Evolutionary conservation across 1,140 invertebrate genomes (phyloP), one percentile per base, ranked within the genome.

Genomic region (Zaprionus lachaisei): DNA sequence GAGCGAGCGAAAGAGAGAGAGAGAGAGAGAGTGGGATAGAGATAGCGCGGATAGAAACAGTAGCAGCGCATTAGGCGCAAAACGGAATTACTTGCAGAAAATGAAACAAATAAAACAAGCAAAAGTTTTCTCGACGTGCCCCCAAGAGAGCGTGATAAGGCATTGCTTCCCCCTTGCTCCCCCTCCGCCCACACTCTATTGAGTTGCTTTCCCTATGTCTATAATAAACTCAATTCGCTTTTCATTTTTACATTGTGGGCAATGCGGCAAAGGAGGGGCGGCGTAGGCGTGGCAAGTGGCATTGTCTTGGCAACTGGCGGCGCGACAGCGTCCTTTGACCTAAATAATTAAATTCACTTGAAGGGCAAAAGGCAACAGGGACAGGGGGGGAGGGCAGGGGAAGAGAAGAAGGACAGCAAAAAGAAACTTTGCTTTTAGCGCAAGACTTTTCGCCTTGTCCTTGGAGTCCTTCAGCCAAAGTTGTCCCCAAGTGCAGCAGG

Each of bases 271-370:
- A 7, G 26, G 6, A 28, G 67, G 4, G 54, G 51, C 22, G 62
- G 64, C 12, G 44, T 20, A 54, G 55, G 69, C 70, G 31, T 66
- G 62, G 64, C 63, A 80, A 86, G 83, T 83, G 74, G 55, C 84
- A 89, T 89, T 89, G 84, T 90, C 84, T 74, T 84, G 71, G 65
- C 81, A 83, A 83, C 81, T 78, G 81, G 79, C 68, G 79, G 79
- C 68, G 79, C 75, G 74, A 78, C 74, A 72, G 61, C 64, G 70
- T 81, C 81, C 72, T 90, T 84, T 89, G 84, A 89, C 85, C 84
- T 79, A 90, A 89, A 89, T 89, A 89, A 89, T 89, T 89, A 90
- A 90, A 89, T 89, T 89, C 83, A 80, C 72, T 83, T 61, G 54
- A 65, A 41, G 64, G 66, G 63, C 58, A 72, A 67, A 20, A 14